phyloP scores from a whole-genome alignment of 2,113 vertebrate species.

The Hippolais icterina region DNA sequence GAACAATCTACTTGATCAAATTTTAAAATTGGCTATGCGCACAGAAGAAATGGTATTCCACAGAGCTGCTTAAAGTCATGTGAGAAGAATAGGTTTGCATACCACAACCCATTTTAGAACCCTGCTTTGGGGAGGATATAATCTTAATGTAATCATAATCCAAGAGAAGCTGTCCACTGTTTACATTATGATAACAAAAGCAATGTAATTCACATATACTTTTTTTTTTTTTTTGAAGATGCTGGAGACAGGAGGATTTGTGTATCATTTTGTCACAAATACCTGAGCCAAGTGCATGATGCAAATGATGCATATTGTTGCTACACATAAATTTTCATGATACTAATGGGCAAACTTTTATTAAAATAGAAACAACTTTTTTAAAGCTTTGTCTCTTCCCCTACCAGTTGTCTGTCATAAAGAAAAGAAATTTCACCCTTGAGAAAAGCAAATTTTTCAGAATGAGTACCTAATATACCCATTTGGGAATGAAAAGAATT shows the following conservation, averaged over 20 bases:
- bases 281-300: background rate
- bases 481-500: background rate
- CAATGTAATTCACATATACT: background rate
- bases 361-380: background rate
- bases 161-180: background rate
- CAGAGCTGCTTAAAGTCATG: background rate
- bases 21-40: background rate
- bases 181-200: background rate
- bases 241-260: background rate
- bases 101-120: background rate
- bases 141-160: background rate
- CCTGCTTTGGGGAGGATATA: background rate
- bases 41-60: background rate
- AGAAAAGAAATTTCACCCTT: background rate
- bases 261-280: background rate
- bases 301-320: background rate
- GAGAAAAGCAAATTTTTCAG: background rate
- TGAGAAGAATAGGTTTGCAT: background rate
- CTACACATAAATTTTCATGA: fast-evolving
- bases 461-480: background rate
- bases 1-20: slow-evolving; percentile 23
- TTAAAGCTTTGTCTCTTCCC: fast-evolving
- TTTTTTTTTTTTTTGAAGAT: background rate
- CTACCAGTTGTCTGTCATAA: background rate
- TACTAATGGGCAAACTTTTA: background rate